phyloP scores from a whole-genome alignment of 1,140 invertebrate genomes.

The Pogonus chalceus region DNA sequence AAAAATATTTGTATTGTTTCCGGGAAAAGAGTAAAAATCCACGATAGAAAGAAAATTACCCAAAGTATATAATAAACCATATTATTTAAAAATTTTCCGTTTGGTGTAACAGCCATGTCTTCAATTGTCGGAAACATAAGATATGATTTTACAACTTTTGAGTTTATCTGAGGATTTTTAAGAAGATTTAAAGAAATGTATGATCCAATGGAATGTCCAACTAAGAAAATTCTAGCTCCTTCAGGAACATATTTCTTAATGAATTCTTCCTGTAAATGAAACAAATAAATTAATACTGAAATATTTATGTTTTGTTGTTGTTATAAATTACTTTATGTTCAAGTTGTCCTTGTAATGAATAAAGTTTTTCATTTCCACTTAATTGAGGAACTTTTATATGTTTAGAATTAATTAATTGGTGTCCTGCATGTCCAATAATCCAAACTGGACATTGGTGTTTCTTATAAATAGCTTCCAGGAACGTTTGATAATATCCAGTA shows the following conservation, averaged over 20 bases:
- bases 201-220: slow-evolving; percentile 78
- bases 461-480: slow-evolving; percentile 50
- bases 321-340: slow-evolving; percentile 53
- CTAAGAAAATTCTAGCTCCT: slow-evolving; percentile 55
- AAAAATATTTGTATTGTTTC: slow-evolving; percentile 37
- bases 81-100: slow-evolving; percentile 51
- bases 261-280: slow-evolving; percentile 45
- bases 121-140: slow-evolving; percentile 78
- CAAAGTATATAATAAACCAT: slow-evolving; percentile 43
- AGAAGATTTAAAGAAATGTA: slow-evolving; percentile 70
- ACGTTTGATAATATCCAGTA: slow-evolving; percentile 59
- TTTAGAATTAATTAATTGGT: slow-evolving; percentile 45
- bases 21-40: slow-evolving; percentile 51
- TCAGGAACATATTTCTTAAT: slow-evolving; percentile 59
- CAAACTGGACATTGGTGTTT: slow-evolving; percentile 53
- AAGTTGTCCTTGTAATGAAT: slow-evolving; percentile 63
- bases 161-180: slow-evolving; percentile 40
- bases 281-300: slow-evolving; percentile 20
- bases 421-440: slow-evolving; percentile 63
- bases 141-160: slow-evolving; percentile 46
- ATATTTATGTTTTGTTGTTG: slow-evolving; percentile 4
- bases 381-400: slow-evolving; percentile 36
- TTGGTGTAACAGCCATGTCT: slow-evolving; percentile 57
- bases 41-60: slow-evolving; percentile 44
- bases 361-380: slow-evolving; percentile 44